Conservation (phyloP, 2,888 invertebrate genomes). For the Melieria picta region DNA sequence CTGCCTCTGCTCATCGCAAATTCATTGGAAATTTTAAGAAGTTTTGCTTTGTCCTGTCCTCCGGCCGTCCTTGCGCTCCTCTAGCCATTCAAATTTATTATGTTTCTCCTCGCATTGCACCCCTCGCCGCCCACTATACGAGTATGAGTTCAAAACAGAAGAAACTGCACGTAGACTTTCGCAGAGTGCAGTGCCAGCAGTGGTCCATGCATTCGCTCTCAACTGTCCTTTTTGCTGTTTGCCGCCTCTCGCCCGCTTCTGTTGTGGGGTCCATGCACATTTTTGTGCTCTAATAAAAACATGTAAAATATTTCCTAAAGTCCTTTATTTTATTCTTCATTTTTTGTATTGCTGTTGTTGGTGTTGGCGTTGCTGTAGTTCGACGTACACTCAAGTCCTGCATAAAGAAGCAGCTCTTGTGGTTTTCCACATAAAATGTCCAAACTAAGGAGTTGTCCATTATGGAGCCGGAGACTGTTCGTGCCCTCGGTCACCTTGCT, state of each 20-base stretch:
- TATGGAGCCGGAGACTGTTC: background rate
- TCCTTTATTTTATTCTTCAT: background rate
- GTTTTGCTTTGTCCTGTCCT: conserved; percentile 30
- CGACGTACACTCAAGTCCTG: conserved; percentile 28
- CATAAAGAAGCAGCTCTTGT: conserved; percentile 41
- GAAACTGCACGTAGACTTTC: background rate
- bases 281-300: conserved; percentile 1
- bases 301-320: conserved; percentile 10
- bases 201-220: too few species aligned
- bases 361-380: background rate
- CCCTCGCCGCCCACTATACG: background rate
- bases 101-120: background rate
- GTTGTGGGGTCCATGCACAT: background rate
- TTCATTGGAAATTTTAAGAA: conserved; percentile 49
- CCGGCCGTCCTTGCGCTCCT: background rate
- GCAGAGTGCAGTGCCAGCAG: too few species aligned
- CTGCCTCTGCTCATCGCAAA: conserved; percentile 34
- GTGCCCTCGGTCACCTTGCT: too few species aligned
- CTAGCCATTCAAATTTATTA: background rate
- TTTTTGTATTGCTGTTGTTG: background rate
- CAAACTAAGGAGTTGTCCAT: conserved; percentile 35
- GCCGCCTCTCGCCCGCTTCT: too few species aligned
- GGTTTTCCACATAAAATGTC: conserved; percentile 39
- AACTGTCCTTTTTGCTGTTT: too few species aligned
- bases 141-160: background rate